These are phyloP conservation scores for Chelon auratus DNA, from an alignment of 2,797 vertebrate genomes.

Conservation along the genomic window DNA sequence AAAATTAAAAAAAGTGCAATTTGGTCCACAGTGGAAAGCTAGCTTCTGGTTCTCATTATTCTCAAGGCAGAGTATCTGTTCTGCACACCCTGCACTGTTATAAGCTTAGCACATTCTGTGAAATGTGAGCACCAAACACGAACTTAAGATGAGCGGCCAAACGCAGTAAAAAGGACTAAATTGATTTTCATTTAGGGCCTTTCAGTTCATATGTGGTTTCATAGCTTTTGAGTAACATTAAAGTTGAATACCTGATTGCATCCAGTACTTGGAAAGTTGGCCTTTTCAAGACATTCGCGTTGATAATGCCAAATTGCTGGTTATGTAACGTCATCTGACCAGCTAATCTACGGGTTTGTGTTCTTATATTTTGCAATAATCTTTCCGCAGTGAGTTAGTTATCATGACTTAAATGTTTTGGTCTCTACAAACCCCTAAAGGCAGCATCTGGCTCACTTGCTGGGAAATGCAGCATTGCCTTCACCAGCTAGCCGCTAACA, in stretches of 20 bases:
- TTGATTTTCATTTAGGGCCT: neutral
- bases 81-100: conserved; percentile 21
- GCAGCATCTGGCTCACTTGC: neutral
- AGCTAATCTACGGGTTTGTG: neutral
- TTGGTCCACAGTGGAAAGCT: conserved; percentile 58
- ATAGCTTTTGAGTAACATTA: conserved; percentile 7
- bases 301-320: neutral
- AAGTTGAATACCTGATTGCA: neutral
- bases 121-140: conserved; percentile 30
- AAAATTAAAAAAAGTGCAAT: conserved; percentile 4
- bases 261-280: too few relatives aligned
- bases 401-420: neutral
- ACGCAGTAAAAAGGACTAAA: neutral
- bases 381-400: neutral
- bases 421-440: neutral
- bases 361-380: neutral
- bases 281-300: neutral
- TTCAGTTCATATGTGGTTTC: neutral
- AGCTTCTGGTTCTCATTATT: conserved; percentile 72
- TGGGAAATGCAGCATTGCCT: too few relatives aligned
- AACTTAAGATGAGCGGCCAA: conserved; percentile 8
- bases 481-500: too few relatives aligned
- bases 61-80: conserved; percentile 37
- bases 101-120: conserved; percentile 46
- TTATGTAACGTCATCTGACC: neutral